Evolutionary conservation across 2,888 invertebrate species (phyloP).

Genomic region (Lasioglossum leucozonium): DNA sequence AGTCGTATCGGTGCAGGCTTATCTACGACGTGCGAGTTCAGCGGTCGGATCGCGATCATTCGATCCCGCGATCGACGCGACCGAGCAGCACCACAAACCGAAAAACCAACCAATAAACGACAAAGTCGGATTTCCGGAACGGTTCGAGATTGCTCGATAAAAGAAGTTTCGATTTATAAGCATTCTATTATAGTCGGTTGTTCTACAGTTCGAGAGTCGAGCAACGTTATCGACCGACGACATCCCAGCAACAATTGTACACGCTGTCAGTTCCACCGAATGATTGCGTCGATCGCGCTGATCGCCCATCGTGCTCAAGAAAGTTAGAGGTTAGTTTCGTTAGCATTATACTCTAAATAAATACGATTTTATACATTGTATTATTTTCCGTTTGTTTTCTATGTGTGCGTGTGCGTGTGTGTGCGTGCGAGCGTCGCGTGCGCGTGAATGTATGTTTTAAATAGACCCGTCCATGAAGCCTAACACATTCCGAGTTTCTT

Average conservation of each 20-base stretch:
- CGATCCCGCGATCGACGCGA: conserved; percentile 24
- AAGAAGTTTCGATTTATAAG: conserved; percentile 17
- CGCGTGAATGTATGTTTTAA: too few relatives aligned
- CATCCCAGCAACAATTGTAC: conserved; percentile 22
- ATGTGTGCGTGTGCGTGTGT: neutral
- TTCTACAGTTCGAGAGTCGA: neutral
- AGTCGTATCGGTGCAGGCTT: conserved; percentile 45
- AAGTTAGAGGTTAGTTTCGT: conserved; percentile 53
- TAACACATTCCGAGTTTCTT: neutral
- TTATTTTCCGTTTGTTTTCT: neutral
- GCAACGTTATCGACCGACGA: conserved; percentile 5
- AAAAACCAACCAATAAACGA: neutral
- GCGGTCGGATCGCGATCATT: conserved; percentile 24
- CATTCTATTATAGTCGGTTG: neutral
- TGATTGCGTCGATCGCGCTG: conserved; percentile 38
- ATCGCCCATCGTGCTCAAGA: conserved; percentile 39
- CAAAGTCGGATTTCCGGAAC: neutral
- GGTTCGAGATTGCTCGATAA: neutral
- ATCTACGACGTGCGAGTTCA: conserved; percentile 48
- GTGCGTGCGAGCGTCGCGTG: too few relatives aligned
- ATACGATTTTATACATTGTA: neutral
- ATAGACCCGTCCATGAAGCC: neutral
- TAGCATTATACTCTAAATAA: neutral
- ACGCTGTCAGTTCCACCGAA: conserved; percentile 31
- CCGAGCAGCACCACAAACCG: neutral